These are phyloP conservation scores for Rhopalosiphum nymphaeae DNA, from an alignment of 2,888 invertebrate genomes.

Conservation along the genomic window DNA sequence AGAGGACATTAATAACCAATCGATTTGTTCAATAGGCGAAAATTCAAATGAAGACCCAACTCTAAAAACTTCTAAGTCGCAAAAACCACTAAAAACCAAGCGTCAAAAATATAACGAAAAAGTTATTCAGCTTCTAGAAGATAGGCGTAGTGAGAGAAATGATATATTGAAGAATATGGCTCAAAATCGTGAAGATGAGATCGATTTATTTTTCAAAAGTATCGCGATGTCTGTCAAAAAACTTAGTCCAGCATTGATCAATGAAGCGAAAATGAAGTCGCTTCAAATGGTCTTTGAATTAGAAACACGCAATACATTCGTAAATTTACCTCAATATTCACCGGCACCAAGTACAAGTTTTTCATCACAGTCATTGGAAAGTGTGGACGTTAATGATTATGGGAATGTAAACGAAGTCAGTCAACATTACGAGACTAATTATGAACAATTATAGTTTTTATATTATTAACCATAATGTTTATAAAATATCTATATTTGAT, in stretches of 20 bases:
- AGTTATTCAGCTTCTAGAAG: background rate
- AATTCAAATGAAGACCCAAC: background rate
- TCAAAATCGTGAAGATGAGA: conserved; percentile 50
- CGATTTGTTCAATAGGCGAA: background rate
- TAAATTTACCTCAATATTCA: background rate
- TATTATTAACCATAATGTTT: background rate
- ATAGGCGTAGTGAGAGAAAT: background rate
- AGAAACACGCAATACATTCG: conserved; percentile 12
- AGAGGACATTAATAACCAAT: background rate
- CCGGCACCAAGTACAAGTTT: background rate
- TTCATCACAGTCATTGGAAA: background rate
- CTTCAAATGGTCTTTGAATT: conserved; percentile 49
- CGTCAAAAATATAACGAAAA: background rate
- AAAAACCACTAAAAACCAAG: background rate
- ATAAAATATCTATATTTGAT: no score
- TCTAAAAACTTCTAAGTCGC: background rate
- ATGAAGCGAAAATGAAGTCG: conserved; percentile 58
- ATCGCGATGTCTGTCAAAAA: conserved; percentile 57
- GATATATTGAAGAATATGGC: background rate
- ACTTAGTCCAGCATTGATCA: conserved; percentile 37
- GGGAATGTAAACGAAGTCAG: background rate
- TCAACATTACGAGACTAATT: background rate
- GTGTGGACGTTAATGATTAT: background rate
- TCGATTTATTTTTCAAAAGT: conserved; percentile 59
- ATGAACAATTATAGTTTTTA: background rate